Evolutionary conservation across 53 echinoderm and acorn worm genomes (phyloP), one percentile per base, ranked within the genome.

Genomic region (Echinarachnius parma): DNA sequence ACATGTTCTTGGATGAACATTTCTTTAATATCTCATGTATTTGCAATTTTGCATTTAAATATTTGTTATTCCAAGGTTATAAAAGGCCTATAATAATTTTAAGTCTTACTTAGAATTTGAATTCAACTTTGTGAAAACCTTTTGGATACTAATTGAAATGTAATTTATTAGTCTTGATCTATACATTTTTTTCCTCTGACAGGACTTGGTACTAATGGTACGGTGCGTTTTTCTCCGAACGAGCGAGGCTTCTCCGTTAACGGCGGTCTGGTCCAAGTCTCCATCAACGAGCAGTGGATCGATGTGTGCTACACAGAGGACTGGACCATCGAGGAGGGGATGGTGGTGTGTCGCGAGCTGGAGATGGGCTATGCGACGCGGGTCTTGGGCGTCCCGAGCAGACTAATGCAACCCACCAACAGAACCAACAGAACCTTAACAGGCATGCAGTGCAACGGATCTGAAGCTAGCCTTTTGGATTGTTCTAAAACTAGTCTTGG

Each of bases 291-390:
- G 22, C 15, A 53, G 44, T 49, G 54, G 78, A 35, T 35, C 13
- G 34, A 31, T 0, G 30, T 64, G 1, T 78, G 64, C 30, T 11
- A 20, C 1, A 33, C 15, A 4, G 3, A 32, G 3, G 5, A 20
- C 13, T 78, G 63, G 63, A 31, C 61, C 52, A 77, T 48, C 21
- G 34, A 62, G 13, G 77, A 77, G 11, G 77, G 54, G 9, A 77
- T 34, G 35, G 78, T 78, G 34, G 78, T 64, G 14, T 78, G 77
- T 31, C 31, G 64, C 26, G 64, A 78, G 54, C 29, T 78, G 29
- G 35, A 27, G 14, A 33, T 63, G n/a, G 64, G 53, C 26, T 53
- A 21, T 15, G 77, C 61, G 8, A 63, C 21, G 23, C 37, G 25
- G 2, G 48, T 75, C 28, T 59, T 29, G 33, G 11, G 18, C 32